Base-by-base conservation (phyloP, 1,140 invertebrate genomes). In the Pseudomyrmex concolor region DNA sequence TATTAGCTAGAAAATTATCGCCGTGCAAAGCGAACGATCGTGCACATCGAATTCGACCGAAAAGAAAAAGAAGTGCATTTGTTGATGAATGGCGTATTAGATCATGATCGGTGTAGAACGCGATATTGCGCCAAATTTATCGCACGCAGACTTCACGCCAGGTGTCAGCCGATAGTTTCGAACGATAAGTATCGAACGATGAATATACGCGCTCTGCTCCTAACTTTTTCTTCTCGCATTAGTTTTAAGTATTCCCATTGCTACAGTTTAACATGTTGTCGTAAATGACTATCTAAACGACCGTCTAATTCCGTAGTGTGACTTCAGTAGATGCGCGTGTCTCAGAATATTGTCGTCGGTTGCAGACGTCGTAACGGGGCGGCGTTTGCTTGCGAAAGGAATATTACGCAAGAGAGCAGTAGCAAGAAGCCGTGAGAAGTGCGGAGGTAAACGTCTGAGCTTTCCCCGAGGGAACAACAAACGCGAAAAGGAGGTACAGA, bases 401-500 rank as follows among this genome's bases (percentile, higher is more conserved):
- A 78, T 59, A 80, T 67, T 59, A 72, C 57, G 50, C 67, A 17
- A 59, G 71, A 60, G 78, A 63, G 68, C 73, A 73, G 67, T 55
- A 12, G 5, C 67, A 77, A 73, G 81, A 84, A 66, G 72, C 43
- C 22, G 25, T 17, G 74, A 51, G 73, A 67, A 80, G 51, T 64
- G 60, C 57, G 59, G 60, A 72, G 84, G 73, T 87, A 86, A 87
- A 90, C 88, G 87, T 92, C 90, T 88, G 88, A 89, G 88, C 85
- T 92, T 92, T 92, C 89, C 90, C 88, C 86, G 82, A 54, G 84
- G 88, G 90, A 85, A 87, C 87, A 88, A 85, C 86, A 90, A 91
- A 90, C 71, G 87, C 85, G 34, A 34, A 67, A 68, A 77, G 73
- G 77, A 87, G 86, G 88, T 89, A 84, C 54, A 72, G 50, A 48